Evolutionary conservation across 2,113 vertebrate species (phyloP).

Genomic region (Montifringilla adamsi): DNA sequence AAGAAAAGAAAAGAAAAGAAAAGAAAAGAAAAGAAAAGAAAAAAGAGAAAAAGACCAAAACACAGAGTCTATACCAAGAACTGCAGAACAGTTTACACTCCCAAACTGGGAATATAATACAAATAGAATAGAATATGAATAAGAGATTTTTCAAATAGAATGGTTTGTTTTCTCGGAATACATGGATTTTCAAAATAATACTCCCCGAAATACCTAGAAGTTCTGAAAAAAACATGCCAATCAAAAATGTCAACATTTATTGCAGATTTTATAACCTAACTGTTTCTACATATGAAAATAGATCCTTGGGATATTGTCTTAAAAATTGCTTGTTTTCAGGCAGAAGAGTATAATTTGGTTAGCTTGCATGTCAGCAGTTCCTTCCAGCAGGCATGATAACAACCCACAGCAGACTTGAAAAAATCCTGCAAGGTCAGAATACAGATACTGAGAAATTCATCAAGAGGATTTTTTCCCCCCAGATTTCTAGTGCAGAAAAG

Average conservation of each 20-base stretch:
- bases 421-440: neutral
- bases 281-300: neutral
- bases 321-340: neutral
- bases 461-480: neutral
- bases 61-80: neutral
- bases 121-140: neutral
- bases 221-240: constrained; percentile 8
- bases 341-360: neutral
- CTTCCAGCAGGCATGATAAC: neutral
- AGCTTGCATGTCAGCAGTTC: neutral
- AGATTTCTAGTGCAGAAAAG: neutral
- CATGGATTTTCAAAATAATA: neutral
- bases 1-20: neutral
- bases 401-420: neutral
- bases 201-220: neutral
- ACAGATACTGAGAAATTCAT: neutral
- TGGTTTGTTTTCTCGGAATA: neutral
- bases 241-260: neutral
- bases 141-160: neutral
- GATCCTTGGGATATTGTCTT: neutral
- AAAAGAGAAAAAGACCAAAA: neutral
- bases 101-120: neutral
- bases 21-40: too few species aligned
- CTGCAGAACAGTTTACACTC: neutral
- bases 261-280: neutral